These are phyloP conservation scores for Netelia fuscicornis DNA, from an alignment of 2,888 invertebrate genomes.

Conservation along the genomic window DNA sequence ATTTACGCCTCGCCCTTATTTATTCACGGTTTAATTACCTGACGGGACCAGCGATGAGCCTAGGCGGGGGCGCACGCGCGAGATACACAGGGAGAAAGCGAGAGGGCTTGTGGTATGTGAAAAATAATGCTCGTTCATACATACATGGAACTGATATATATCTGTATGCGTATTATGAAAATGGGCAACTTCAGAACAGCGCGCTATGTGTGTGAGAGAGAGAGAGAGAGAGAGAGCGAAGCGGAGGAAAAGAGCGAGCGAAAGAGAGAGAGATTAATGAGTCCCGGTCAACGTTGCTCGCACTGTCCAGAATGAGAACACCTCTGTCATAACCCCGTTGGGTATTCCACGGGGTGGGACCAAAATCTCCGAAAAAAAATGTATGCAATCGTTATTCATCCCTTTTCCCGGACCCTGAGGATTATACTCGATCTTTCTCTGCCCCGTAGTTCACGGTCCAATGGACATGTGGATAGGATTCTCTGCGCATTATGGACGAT, in stretches of 20 bases:
- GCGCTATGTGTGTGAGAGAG: constrained; percentile 73
- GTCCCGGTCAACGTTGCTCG: constrained; percentile 76
- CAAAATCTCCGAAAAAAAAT: constrained; percentile 30
- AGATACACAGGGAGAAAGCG: constrained; percentile 4
- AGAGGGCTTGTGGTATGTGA: not conserved
- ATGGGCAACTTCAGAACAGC: constrained; percentile 81
- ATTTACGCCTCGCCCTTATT: constrained; percentile 82
- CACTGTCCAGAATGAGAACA: constrained; percentile 57
- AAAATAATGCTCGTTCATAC: constrained; percentile 66
- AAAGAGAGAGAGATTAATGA: constrained; percentile 62
- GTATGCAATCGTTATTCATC: constrained; percentile 65
- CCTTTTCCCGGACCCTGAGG: constrained; percentile 9
- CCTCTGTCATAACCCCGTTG: not conserved
- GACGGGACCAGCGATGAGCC: constrained; percentile 69
- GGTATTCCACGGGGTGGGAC: not conserved
- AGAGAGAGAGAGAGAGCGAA: too few relatives aligned
- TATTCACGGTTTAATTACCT: constrained; percentile 84
- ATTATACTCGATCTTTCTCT: not conserved
- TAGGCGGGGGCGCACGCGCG: constrained; percentile 35
- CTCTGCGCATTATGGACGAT: too few relatives aligned
- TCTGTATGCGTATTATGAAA: constrained; percentile 73
- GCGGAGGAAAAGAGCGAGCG: constrained; percentile 53
- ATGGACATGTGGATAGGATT: too few relatives aligned
- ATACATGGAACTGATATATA: constrained; percentile 66
- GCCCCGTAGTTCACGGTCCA: constrained; percentile 68